These are phyloP conservation scores for Pelobates cultripes DNA, from an alignment of 2,797 vertebrate genomes.

Conservation along the genomic window DNA sequence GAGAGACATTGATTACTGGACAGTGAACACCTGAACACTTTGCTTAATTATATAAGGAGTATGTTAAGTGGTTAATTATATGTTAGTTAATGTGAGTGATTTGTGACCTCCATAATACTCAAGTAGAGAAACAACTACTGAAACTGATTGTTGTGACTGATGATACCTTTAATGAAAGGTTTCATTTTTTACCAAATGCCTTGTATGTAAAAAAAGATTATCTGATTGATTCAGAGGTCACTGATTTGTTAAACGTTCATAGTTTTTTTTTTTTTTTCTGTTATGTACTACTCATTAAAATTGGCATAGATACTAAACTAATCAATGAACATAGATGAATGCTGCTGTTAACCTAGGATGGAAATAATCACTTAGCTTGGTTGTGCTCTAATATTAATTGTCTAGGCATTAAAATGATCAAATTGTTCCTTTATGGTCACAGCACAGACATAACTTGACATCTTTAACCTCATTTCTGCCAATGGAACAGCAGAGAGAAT, in stretches of 20 bases:
- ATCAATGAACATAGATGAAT: too few species aligned
- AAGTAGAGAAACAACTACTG: not conserved
- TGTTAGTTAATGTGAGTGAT: not conserved
- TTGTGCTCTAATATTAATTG: too few species aligned
- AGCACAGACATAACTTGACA: too few species aligned
- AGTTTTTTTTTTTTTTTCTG: not conserved
- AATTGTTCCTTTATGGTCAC: too few species aligned
- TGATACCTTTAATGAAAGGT: constrained; percentile 3
- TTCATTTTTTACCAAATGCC: not conserved
- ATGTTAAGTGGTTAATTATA: constrained; percentile 10
- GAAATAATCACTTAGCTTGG: too few species aligned
- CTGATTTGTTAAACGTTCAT: not conserved
- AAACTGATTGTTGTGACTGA: not conserved
- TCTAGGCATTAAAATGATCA: too few species aligned
- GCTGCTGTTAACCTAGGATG: too few species aligned
- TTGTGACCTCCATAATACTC: not conserved
- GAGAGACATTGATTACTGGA: not conserved
- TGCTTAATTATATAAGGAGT: not conserved
- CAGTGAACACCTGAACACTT: constrained; percentile 1
- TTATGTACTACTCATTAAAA: too few species aligned
- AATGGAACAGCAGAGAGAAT: too few species aligned
- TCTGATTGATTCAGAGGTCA: not conserved
- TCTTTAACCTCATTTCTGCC: too few species aligned
- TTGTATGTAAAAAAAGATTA: not conserved
- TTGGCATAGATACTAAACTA: too few species aligned